Conservation (phyloP, 2,797 vertebrate genomes). For the Clarias pachynema region DNA sequence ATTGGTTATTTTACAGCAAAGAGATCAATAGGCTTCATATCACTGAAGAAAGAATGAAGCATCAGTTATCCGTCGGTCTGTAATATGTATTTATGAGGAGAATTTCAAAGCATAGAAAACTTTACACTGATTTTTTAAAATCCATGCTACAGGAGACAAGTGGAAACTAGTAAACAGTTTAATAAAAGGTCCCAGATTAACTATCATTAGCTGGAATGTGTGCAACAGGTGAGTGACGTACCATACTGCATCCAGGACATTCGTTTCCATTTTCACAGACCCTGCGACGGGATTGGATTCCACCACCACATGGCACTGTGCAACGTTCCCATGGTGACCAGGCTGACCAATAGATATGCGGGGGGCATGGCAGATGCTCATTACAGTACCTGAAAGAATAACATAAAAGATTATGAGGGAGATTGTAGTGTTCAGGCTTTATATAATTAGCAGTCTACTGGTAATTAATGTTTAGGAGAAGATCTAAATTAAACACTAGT, state of each 20-base stretch:
- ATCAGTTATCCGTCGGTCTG: not conserved
- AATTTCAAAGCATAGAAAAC: not conserved
- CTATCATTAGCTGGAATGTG: not conserved
- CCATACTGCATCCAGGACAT: constrained; percentile 90
- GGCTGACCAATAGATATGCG: constrained; percentile 92
- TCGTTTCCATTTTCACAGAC: constrained; percentile 94
- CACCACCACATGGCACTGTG: constrained; percentile 91
- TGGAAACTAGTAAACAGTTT: not conserved
- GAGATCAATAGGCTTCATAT: not conserved
- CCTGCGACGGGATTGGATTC: constrained; percentile 89
- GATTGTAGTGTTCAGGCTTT: no score
- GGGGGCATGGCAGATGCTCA: constrained; percentile 91
- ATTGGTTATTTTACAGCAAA: not conserved
- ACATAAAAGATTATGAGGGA: not conserved
- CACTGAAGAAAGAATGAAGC: not conserved
- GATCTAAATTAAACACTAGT: not conserved
- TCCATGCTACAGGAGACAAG: not conserved
- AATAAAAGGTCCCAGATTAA: not conserved
- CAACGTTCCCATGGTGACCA: constrained; percentile 97
- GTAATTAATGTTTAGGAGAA: no score
- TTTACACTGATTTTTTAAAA: not conserved
- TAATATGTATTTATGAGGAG: not conserved
- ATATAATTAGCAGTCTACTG: not conserved
- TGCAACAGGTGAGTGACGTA: constrained; percentile 64
- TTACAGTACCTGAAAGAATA: constrained; percentile 88